phyloP scores from a whole-genome alignment of 2,888 invertebrate genomes.

The Epinotia demarniana region DNA sequence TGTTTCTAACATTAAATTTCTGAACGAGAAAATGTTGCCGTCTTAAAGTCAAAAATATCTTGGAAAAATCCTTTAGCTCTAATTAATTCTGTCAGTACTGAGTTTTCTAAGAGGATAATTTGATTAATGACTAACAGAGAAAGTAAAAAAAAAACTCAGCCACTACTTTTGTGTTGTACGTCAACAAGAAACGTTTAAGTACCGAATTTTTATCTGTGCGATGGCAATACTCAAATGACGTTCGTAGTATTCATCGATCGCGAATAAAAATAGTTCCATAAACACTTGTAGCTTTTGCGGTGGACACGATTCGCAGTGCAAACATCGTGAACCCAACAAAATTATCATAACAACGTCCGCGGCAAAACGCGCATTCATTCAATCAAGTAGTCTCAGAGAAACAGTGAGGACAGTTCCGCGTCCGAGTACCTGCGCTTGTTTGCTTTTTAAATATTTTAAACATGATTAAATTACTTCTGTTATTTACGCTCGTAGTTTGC shows the following conservation, averaged over 20 bases:
- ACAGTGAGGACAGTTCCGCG: background rate
- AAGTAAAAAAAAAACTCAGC: too few species aligned
- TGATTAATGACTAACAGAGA: too few species aligned
- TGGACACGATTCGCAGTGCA: conserved; percentile 21
- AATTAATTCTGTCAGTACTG: background rate
- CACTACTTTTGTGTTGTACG: background rate
- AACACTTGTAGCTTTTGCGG: conserved; percentile 42
- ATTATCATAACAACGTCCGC: conserved; percentile 30
- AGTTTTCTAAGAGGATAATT: background rate
- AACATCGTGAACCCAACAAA: conserved; percentile 27
- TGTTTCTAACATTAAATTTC: background rate
- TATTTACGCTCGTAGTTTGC: conserved; percentile 54
- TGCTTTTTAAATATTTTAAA: conserved; percentile 36
- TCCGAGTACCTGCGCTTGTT: background rate
- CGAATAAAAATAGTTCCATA: conserved; percentile 40
- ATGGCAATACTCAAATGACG: conserved; percentile 41
- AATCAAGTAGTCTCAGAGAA: conserved; percentile 6
- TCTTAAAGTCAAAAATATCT: background rate
- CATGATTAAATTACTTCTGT: conserved; percentile 59
- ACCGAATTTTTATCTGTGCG: background rate
- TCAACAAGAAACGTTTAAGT: too few species aligned
- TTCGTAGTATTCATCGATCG: conserved; percentile 43
- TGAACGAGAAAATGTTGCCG: conserved; percentile 33
- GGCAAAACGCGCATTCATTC: background rate
- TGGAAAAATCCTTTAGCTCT: background rate